These are phyloP conservation scores for Melitaea athalia DNA, from an alignment of 2,888 invertebrate genomes.

Conservation along the genomic window DNA sequence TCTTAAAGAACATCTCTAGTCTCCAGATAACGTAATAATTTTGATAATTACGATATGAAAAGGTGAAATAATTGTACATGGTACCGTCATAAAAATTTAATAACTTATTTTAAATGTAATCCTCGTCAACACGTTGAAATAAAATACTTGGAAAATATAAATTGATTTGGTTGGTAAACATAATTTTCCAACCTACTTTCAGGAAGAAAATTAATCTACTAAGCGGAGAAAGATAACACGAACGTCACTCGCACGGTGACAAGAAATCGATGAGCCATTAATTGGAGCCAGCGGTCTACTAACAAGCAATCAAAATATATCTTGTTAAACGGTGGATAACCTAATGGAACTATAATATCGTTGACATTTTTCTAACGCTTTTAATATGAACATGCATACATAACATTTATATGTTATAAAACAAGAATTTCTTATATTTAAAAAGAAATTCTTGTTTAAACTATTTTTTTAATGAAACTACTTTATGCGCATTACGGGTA, in stretches of 20 bases:
- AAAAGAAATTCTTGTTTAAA: too few species aligned
- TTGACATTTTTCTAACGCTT: neutral
- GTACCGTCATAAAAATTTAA: too few species aligned
- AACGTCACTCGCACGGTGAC: conserved; percentile 25
- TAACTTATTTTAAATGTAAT: too few species aligned
- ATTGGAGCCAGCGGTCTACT: conserved; percentile 32
- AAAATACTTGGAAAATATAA: neutral
- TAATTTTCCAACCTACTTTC: neutral
- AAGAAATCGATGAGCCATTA: conserved; percentile 33
- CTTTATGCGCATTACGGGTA: too few species aligned
- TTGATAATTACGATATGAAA: too few species aligned
- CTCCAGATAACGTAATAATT: too few species aligned
- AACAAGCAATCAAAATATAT: conserved; percentile 37
- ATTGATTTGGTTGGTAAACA: too few species aligned
- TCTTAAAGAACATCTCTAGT: too few species aligned
- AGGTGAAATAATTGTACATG: too few species aligned
- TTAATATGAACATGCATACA: neutral
- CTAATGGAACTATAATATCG: conserved; percentile 5
- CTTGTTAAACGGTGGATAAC: conserved; percentile 20
- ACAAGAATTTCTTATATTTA: neutral
- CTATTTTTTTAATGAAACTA: too few species aligned
- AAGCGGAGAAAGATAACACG: conserved; percentile 18
- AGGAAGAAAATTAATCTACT: conserved; percentile 14
- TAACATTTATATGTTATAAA: too few species aligned
- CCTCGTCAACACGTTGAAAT: neutral